Percentiles rank a stretch among this genome's conserved stretches.
Conservation (phyloP, 2,888 invertebrate species). For the Eledona agricola region DNA sequence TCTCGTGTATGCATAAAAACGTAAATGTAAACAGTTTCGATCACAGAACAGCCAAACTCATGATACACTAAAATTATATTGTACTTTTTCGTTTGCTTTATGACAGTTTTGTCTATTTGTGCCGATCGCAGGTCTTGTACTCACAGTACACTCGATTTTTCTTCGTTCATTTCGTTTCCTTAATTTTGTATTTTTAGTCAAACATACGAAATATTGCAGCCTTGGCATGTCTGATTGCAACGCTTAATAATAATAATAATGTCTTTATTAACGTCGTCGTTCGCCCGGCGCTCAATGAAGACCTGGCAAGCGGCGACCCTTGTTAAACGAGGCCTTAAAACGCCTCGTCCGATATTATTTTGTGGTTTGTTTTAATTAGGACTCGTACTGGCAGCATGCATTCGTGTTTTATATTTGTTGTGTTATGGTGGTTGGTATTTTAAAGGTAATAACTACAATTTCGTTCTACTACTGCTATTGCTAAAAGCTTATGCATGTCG, state of each 20-base stretch:
- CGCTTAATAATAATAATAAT: no score
- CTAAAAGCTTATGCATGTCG: conserved; percentile 49
- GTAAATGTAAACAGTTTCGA: conserved; percentile 46
- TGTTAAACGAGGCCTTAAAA: conserved; percentile 20
- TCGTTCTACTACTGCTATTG: conserved; percentile 53
- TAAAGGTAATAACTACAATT: conserved; percentile 42
- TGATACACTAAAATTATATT: conserved; percentile 31
- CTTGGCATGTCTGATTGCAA: conserved; percentile 42
- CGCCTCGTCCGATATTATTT: conserved; percentile 19
- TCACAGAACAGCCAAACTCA: conserved; percentile 46
- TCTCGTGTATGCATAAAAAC: conserved; percentile 19
- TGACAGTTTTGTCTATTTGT: conserved; percentile 47
- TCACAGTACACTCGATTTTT: conserved; percentile 35
- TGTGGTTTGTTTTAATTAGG: conserved; percentile 34
- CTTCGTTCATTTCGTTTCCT: conserved; percentile 46
- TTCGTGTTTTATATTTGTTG: conserved; percentile 42
- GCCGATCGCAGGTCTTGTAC: conserved; percentile 49
- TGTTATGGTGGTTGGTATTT: conserved; percentile 46
- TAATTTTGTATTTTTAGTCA: conserved; percentile 47
- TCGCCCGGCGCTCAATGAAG: no score
- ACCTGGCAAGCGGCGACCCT: no score
- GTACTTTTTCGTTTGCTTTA: conserved; percentile 46
- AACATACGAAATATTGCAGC: conserved; percentile 44
- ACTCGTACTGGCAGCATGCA: conserved; percentile 43
- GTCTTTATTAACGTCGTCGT: no score